A percentile compares a stretch with the other conserved stretches of the same genome.
These are phyloP conservation scores for Morinoia aosen DNA, from an alignment of 2,888 invertebrate genomes.

Conservation along the genomic window DNA sequence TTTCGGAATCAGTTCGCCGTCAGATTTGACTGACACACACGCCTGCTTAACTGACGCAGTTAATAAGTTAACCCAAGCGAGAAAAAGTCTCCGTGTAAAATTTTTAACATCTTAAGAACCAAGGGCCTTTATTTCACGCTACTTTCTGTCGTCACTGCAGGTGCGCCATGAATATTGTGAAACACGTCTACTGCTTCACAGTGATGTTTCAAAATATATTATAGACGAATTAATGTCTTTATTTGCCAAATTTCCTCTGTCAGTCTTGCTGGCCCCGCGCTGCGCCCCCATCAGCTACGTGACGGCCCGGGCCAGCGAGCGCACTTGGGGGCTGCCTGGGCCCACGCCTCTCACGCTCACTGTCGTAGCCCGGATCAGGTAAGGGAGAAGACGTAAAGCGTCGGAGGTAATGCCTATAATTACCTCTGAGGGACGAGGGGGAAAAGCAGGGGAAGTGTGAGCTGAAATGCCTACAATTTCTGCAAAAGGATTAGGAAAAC, in stretches of 20 bases:
- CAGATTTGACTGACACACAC: not conserved
- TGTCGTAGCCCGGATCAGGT: slow-evolving; percentile 24
- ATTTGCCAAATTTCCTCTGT: not conserved
- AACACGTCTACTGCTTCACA: not conserved
- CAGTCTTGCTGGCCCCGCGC: slow-evolving; percentile 18
- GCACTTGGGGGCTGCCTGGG: slow-evolving; percentile 22
- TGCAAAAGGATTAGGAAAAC: not conserved
- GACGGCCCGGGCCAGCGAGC: not conserved
- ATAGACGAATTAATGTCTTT: not conserved
- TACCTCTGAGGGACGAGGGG: no score
- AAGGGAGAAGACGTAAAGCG: not conserved
- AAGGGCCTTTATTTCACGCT: not conserved
- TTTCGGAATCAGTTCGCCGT: no score
- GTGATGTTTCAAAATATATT: not conserved
- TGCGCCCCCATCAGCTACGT: slow-evolving; percentile 16
- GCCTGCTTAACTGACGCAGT: not conserved
- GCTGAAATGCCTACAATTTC: not conserved
- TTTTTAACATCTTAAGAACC: no score
- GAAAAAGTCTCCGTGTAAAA: no score
- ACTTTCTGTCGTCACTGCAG: not conserved
- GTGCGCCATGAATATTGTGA: not conserved
- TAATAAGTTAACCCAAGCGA: no score
- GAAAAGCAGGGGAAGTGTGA: not conserved
- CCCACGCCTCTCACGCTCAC: slow-evolving; percentile 38
- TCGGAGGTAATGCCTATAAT: no score